phyloP scores from a whole-genome alignment of 2,888 invertebrate genomes.

The Xanthorhoe spadicearia region DNA sequence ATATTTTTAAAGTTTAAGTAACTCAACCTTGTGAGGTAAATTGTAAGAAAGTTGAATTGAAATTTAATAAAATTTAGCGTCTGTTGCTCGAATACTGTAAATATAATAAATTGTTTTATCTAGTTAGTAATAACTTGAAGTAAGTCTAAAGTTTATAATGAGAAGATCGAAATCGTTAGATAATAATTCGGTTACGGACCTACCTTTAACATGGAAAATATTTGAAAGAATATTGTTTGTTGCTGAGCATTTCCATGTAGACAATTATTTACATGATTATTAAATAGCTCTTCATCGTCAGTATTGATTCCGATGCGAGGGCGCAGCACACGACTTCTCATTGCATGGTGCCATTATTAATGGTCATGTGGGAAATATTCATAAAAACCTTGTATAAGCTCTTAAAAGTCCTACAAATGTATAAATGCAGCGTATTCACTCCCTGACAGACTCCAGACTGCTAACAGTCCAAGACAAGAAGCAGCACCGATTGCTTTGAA shows the following conservation, averaged over 20 bases:
- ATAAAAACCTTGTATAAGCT: background rate
- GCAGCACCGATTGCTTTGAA: background rate
- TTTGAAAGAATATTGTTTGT: background rate
- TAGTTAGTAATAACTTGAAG: slow-evolving; percentile 22
- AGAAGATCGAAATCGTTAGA: slow-evolving; percentile 11
- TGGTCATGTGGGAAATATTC: background rate
- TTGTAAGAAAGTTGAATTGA: slow-evolving; percentile 38
- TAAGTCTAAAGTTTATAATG: slow-evolving; percentile 26
- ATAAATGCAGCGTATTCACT: background rate
- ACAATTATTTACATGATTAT: background rate
- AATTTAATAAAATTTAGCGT: slow-evolving; percentile 41
- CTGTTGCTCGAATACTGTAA: slow-evolving; percentile 42
- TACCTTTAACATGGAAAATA: background rate
- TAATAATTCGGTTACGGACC: background rate
- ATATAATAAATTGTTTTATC: slow-evolving; percentile 33
- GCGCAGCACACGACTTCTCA: background rate
- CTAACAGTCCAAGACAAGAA: background rate
- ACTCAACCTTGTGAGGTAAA: slow-evolving; percentile 27
- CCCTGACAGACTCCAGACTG: background rate
- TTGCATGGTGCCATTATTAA: background rate
- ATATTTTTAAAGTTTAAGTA: slow-evolving; percentile 10
- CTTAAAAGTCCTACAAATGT: background rate
- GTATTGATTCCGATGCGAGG: background rate
- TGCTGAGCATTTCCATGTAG: background rate
- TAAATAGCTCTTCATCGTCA: background rate